Conservation (phyloP, 2,888 invertebrate species). For the Aethes cnicana region DNA sequence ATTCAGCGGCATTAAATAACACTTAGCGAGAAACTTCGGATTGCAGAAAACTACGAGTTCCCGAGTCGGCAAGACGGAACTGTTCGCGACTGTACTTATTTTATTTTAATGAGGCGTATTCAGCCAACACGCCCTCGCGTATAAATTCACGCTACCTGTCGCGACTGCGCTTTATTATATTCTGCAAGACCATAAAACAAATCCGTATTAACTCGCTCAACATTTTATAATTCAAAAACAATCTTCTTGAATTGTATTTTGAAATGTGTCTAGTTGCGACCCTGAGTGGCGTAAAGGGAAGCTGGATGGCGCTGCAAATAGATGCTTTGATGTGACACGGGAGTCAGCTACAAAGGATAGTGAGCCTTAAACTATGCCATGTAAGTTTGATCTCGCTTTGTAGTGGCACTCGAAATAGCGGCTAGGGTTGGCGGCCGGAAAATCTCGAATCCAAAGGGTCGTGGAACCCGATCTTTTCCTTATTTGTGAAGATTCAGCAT, state of each 20-base stretch:
- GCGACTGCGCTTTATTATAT: slow-evolving; percentile 26
- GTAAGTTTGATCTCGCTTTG: slow-evolving; percentile 1
- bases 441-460: slow-evolving; percentile 20
- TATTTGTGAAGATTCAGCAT: slow-evolving; percentile 17
- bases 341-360: neutral
- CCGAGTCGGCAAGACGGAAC: slow-evolving; percentile 14
- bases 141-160: slow-evolving; percentile 27
- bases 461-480: slow-evolving; percentile 23
- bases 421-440: slow-evolving; percentile 10
- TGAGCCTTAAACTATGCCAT: slow-evolving; percentile 21
- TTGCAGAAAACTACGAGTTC: slow-evolving; percentile 3
- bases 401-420: neutral
- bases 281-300: slow-evolving; percentile 13
- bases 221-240: slow-evolving; percentile 11
- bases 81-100: slow-evolving; percentile 20
- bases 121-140: slow-evolving; percentile 7
- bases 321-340: slow-evolving; percentile 17
- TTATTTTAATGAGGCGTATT: slow-evolving; percentile 20
- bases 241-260: slow-evolving; percentile 1
- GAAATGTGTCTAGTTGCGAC: slow-evolving; percentile 19
- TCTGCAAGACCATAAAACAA: slow-evolving; percentile 26
- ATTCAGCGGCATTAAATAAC: neutral
- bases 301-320: slow-evolving; percentile 10
- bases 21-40: neutral
- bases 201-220: slow-evolving; percentile 15